Conservation (phyloP, 2,113 vertebrate species). For the Pseudonaja textilis region DNA sequence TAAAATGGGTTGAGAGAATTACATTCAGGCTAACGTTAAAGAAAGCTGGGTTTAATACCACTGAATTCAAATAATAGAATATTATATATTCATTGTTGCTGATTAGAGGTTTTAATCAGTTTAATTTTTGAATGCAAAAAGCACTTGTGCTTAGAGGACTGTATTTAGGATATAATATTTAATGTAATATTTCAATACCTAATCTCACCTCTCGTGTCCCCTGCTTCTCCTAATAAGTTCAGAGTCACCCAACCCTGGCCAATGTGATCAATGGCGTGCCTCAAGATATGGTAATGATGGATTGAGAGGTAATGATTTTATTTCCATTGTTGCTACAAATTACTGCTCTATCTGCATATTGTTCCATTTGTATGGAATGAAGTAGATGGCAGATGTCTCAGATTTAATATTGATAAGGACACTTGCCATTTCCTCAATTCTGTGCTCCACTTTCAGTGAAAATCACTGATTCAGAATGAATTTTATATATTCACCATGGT, state of each 20-base stretch:
- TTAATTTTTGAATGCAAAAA: background rate
- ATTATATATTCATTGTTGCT: background rate
- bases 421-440: background rate
- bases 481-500: background rate
- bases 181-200: background rate
- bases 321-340: background rate
- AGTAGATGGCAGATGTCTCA: background rate
- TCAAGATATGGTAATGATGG: background rate
- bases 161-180: background rate
- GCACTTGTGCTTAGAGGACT: background rate
- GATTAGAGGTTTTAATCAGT: background rate
- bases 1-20: background rate
- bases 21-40: background rate
- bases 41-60: background rate
- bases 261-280: background rate
- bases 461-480: background rate
- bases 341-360: background rate
- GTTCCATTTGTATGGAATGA: background rate
- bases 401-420: background rate
- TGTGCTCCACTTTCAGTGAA: background rate
- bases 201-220: background rate
- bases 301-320: background rate
- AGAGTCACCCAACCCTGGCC: background rate
- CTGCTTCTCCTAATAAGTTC: background rate
- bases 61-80: background rate